A percentile compares a stretch with the other conserved stretches of the same genome.
These are phyloP conservation scores for Gambusia affinis DNA, from an alignment of 2,113 vertebrate species.

Conservation along the genomic window DNA sequence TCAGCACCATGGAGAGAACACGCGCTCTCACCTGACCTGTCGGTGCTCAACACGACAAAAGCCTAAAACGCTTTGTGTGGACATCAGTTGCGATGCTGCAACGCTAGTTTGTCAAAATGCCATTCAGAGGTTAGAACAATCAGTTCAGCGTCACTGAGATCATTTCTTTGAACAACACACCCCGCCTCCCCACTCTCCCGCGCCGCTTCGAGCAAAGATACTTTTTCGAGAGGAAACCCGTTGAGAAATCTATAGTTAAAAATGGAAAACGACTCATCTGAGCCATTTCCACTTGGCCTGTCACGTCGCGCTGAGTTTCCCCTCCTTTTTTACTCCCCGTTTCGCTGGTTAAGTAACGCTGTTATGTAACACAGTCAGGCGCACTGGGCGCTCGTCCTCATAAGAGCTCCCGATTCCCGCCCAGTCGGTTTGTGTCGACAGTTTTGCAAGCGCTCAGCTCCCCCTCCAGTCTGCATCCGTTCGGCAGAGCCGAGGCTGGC, in stretches of 20 bases:
- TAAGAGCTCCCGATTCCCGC: constrained; percentile 45
- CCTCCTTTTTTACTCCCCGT: background rate
- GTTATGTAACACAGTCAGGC: constrained; percentile 78
- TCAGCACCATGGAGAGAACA: constrained; percentile 82
- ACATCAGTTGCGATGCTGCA: background rate
- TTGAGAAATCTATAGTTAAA: background rate
- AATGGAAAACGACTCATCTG: background rate
- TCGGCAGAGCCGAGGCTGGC: constrained; percentile 44
- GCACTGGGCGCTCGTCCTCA: constrained; percentile 36
- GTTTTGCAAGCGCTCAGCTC: constrained; percentile 34
- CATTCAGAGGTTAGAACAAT: background rate
- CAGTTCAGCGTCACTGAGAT: background rate
- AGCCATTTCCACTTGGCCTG: background rate
- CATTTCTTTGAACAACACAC: background rate
- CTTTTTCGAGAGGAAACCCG: background rate
- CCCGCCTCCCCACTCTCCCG: too few species aligned
- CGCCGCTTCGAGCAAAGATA: too few species aligned
- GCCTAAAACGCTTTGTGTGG: background rate
- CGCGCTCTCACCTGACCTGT: background rate
- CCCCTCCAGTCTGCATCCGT: constrained; percentile 31
- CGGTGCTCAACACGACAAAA: background rate
- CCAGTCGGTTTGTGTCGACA: constrained; percentile 55
- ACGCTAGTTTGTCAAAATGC: background rate
- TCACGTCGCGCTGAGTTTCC: background rate
- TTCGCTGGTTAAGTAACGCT: constrained; percentile 53